A percentile compares a stretch with the other conserved stretches of the same genome.
phyloP scores from a whole-genome alignment of 2,797 vertebrate species.

The Cyclura pinguis region DNA sequence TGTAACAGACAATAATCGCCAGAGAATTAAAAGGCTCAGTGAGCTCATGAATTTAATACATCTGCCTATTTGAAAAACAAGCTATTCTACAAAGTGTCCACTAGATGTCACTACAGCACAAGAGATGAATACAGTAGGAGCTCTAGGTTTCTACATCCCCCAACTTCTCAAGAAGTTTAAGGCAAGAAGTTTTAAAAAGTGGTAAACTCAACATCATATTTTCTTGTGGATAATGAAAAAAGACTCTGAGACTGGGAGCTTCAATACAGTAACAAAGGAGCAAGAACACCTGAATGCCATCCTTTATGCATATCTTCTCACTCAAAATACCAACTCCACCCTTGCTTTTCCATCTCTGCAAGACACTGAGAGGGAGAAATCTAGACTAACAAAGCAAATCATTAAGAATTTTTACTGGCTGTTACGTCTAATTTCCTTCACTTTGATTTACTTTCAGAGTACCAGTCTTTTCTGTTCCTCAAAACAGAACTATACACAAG shows the following conservation, averaged over 20 bases:
- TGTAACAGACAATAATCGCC: too few relatives aligned
- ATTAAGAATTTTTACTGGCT: too few relatives aligned
- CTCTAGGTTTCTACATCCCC: neutral
- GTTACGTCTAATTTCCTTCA: too few relatives aligned
- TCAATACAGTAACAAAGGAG: neutral
- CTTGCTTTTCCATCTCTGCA: too few relatives aligned
- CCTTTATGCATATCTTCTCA: neutral
- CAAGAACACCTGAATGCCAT: neutral
- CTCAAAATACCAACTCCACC: neutral
- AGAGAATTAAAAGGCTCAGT: too few relatives aligned
- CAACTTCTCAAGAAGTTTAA: neutral
- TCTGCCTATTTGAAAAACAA: neutral
- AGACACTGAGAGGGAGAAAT: too few relatives aligned
- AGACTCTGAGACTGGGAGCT: neutral
- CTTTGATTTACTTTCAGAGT: too few relatives aligned
- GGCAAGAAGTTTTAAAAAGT: neutral
- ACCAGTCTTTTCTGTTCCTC: too few relatives aligned
- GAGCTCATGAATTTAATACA: neutral
- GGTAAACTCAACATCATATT: neutral
- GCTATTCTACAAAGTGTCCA: slow-evolving; percentile 43
- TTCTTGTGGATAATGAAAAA: neutral
- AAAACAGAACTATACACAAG: too few relatives aligned
- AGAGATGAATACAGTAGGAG: slow-evolving; percentile 30
- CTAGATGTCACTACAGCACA: slow-evolving; percentile 69
- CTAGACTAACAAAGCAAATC: too few relatives aligned